These are phyloP conservation scores for Ammospiza nelsoni DNA, from an alignment of 2,113 vertebrate genomes.

Conservation along the genomic window DNA sequence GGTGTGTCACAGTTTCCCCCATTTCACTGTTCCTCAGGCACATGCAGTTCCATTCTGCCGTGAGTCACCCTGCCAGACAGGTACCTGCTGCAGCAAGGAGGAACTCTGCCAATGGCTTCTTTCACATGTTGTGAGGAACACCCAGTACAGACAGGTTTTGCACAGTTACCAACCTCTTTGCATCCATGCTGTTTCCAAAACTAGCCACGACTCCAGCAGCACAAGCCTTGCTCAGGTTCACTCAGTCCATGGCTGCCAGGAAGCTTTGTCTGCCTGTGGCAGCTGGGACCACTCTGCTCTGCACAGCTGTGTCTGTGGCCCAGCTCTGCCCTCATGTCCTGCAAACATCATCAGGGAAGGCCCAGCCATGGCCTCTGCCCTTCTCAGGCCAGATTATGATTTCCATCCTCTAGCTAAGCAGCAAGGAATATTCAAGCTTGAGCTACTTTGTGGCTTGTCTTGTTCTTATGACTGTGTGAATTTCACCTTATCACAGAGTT, in stretches of 20 bases:
- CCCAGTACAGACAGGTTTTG: background rate
- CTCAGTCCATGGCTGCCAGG: background rate
- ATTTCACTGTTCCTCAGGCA: background rate
- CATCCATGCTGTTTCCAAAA: background rate
- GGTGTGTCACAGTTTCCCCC: background rate
- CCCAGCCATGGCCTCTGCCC: fast-evolving
- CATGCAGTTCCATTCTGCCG: background rate
- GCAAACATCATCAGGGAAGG: background rate
- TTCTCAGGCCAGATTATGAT: background rate
- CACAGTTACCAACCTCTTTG: background rate
- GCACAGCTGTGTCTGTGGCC: background rate
- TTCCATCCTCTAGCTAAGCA: background rate
- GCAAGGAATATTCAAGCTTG: background rate
- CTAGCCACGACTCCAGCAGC: background rate
- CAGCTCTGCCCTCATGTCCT: background rate
- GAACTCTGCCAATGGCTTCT: background rate
- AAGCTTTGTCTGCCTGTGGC: background rate
- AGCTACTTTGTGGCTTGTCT: background rate
- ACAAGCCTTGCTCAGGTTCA: background rate
- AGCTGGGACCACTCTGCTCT: background rate
- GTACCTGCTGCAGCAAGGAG: background rate
- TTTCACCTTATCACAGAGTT: constrained; percentile 53
- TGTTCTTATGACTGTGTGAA: background rate
- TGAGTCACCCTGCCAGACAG: background rate
- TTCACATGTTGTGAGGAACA: background rate